phyloP scores from a whole-genome alignment of 2,888 invertebrate species.

The Gonocerus acuteangulatus region DNA sequence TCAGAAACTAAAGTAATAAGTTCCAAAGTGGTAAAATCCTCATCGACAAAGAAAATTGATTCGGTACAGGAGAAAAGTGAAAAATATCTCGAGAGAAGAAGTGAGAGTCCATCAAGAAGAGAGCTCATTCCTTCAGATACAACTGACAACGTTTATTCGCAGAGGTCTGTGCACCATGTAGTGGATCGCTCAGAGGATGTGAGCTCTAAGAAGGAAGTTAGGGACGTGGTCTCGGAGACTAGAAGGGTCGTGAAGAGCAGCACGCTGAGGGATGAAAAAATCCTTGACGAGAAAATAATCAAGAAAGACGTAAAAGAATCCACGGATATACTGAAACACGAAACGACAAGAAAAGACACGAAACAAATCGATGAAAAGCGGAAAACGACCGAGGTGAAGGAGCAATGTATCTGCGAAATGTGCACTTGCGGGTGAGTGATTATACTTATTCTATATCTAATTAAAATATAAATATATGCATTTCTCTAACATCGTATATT shows the following conservation, averaged over 20 bases:
- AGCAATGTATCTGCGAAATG: constrained; percentile 82
- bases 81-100: neutral
- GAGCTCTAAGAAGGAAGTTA: constrained; percentile 2
- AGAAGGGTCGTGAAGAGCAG: neutral
- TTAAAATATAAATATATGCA: neutral
- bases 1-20: constrained; percentile 1
- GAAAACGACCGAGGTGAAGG: constrained; percentile 46
- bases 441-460: neutral
- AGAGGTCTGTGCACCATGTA: neutral
- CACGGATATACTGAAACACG: too few relatives aligned
- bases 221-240: constrained; percentile 2
- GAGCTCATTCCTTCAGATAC: neutral
- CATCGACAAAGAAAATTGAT: constrained; percentile 1
- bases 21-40: constrained; percentile 11
- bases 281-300: neutral
- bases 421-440: constrained; percentile 81
- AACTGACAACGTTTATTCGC: neutral
- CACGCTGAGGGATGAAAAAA: neutral
- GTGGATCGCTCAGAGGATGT: neutral
- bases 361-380: constrained; percentile 1
- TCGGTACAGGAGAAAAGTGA: neutral
- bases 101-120: neutral
- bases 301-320: neutral
- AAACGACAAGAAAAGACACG: constrained; percentile 1
- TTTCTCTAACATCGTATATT: too few relatives aligned